Evolutionary conservation across 1,140 invertebrate genomes (phyloP).

Genomic region (Sarcophaga bullata): DNA sequence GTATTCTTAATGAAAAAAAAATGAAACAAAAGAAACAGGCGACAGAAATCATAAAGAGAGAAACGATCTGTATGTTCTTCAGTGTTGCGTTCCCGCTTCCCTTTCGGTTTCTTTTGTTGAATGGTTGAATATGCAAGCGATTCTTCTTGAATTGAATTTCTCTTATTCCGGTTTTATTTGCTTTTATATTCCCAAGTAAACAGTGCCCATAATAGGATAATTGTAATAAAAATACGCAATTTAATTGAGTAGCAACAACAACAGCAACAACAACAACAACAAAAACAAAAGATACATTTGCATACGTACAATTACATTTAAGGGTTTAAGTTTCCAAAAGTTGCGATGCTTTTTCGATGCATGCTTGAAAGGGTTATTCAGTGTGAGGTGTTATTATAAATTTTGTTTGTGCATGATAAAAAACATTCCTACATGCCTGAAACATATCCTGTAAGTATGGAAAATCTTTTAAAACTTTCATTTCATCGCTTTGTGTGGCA

Average conservation of each 20-base stretch:
- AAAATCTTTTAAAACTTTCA: too few species aligned
- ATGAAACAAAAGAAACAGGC: background rate
- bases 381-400: too few species aligned
- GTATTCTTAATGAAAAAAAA: background rate
- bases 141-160: background rate
- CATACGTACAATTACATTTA: too few species aligned
- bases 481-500: too few species aligned
- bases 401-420: too few species aligned
- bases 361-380: too few species aligned
- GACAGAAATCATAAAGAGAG: background rate
- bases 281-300: too few species aligned
- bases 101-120: background rate
- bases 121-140: background rate
- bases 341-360: too few species aligned
- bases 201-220: slow-evolving; percentile 28
- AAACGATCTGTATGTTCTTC: slow-evolving; percentile 7
- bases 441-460: too few species aligned
- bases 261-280: too few species aligned
- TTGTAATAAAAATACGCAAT: slow-evolving; percentile 38
- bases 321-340: too few species aligned
- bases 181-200: slow-evolving; percentile 6
- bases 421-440: too few species aligned
- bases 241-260: slow-evolving; percentile 29
- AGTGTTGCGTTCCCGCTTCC: background rate
- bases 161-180: background rate